A percentile compares a stretch with the other conserved stretches of the same genome.
phyloP scores from a whole-genome alignment of 2,797 vertebrate genomes.

The Tangara arthus region DNA sequence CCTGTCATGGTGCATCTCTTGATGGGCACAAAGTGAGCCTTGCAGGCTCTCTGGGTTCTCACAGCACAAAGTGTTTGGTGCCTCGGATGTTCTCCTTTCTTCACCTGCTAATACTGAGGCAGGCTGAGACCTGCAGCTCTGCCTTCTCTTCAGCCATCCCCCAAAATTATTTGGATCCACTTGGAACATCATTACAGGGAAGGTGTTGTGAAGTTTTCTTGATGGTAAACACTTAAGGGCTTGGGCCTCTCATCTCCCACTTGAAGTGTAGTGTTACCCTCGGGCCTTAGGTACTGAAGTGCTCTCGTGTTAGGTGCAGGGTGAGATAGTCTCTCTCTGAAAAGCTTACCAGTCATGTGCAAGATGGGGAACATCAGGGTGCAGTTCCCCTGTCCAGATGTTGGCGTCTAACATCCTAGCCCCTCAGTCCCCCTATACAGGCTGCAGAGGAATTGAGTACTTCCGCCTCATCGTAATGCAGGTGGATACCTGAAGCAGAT shows the following conservation, averaged over 20 bases:
- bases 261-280: not conserved
- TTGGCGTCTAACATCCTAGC: not conserved
- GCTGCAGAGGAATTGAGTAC: not conserved
- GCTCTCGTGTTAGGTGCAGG: not conserved
- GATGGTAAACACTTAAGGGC: not conserved
- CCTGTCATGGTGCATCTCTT: not conserved
- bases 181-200: not conserved
- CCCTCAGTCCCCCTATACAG: not conserved
- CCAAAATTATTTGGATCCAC: not conserved
- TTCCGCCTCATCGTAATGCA: not conserved
- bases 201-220: not conserved
- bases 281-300: not conserved
- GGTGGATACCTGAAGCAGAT: not conserved
- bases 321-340: not conserved
- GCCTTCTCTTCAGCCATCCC: not conserved
- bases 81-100: not conserved
- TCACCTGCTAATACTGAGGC: not conserved
- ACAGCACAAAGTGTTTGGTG: fast-evolving
- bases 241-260: not conserved
- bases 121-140: not conserved
- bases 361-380: not conserved
- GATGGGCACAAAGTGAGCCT: not conserved
- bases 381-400: not conserved
- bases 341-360: not conserved
- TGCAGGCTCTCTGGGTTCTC: not conserved